These are phyloP conservation scores for Charina bottae DNA, from an alignment of 2,113 vertebrate genomes.

Conservation along the genomic window DNA sequence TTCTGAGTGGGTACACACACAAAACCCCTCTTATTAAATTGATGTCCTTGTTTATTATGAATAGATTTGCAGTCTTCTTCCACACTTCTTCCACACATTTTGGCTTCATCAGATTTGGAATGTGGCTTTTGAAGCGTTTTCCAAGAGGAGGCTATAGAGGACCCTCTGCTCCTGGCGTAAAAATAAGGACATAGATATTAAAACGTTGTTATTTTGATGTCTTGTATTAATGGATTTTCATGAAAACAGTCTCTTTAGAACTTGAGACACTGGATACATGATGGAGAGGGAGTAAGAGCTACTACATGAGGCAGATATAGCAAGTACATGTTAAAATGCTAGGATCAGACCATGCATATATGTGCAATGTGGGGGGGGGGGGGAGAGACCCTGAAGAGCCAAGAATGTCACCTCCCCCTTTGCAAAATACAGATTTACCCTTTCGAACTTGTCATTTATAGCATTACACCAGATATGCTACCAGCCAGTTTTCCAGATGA, in stretches of 20 bases:
- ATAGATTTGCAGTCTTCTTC: not conserved
- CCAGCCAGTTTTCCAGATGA: not conserved
- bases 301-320: not conserved
- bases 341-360: not conserved
- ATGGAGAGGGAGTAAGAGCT: not conserved
- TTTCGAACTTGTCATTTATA: slow-evolving; percentile 12
- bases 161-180: not conserved
- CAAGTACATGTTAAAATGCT: not conserved
- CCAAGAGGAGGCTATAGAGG: not conserved
- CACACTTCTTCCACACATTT: not conserved
- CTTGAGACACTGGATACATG: not conserved
- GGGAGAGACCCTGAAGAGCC: not conserved
- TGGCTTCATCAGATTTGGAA: not conserved
- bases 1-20: not conserved
- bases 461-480: not conserved
- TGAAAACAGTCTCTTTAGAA: not conserved
- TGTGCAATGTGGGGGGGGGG: not conserved
- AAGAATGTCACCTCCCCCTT: not conserved
- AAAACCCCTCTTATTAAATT: not conserved
- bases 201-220: not conserved
- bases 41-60: not conserved
- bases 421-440: not conserved
- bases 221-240: not conserved
- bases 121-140: not conserved
- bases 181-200: not conserved